Evolutionary conservation across 2,888 invertebrate species (phyloP).

Genomic region (Blastobasis lacticolella): DNA sequence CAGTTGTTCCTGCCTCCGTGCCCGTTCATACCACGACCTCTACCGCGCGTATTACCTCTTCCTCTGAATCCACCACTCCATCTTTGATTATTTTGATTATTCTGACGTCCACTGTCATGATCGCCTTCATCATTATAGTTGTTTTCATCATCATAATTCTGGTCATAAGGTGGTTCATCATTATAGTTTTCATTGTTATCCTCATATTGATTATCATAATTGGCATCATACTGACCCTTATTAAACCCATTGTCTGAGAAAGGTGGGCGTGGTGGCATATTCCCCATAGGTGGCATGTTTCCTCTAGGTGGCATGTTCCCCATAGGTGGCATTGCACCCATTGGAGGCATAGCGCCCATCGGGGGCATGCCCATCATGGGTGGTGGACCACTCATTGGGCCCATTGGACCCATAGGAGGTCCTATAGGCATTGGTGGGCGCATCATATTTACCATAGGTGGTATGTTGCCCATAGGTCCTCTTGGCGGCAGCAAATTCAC

Average conservation of each 20-base stretch:
- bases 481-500: conserved; percentile 25
- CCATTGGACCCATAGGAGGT: conserved; percentile 8
- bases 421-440: conserved; percentile 15
- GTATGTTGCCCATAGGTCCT: conserved; percentile 14
- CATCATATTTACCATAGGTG: conserved; percentile 17
- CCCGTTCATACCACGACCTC: conserved; percentile 55
- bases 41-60: conserved; percentile 44
- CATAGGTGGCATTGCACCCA: conserved; percentile 37
- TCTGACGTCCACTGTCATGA: conserved; percentile 31
- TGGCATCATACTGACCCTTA: conserved; percentile 49
- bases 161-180: conserved; percentile 40
- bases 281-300: conserved; percentile 19
- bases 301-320: conserved; percentile 26
- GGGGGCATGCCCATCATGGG: conserved; percentile 10
- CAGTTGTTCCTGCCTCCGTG: conserved; percentile 53
- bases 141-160: conserved; percentile 47
- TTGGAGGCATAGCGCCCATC: conserved; percentile 28
- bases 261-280: conserved; percentile 36
- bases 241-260: conserved; percentile 58
- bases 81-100: conserved; percentile 37
- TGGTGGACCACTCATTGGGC: conserved; percentile 6
- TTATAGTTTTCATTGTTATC: conserved; percentile 45
- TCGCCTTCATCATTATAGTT: conserved; percentile 45
- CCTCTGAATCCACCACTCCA: conserved; percentile 54
- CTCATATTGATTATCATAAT: conserved; percentile 43